phyloP scores from a whole-genome alignment of 2,797 vertebrate genomes.

The Limnodromus scolopaceus region DNA sequence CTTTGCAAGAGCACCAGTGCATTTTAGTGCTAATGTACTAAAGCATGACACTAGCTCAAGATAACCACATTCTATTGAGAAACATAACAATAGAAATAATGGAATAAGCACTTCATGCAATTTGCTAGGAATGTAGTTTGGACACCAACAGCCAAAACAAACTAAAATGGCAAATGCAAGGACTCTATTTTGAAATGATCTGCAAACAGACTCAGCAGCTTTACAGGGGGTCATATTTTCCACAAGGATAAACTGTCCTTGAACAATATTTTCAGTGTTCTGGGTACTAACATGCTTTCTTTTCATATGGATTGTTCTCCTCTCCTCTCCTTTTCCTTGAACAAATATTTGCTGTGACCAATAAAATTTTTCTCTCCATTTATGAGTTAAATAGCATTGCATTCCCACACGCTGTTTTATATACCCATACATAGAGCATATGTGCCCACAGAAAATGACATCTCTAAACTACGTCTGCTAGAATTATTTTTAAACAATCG shows the following conservation, averaged over 20 bases:
- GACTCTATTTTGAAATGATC: slow-evolving; percentile 70
- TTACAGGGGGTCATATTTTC: slow-evolving; percentile 67
- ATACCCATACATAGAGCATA: slow-evolving; percentile 16
- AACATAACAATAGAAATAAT: slow-evolving; percentile 74
- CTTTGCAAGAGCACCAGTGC: slow-evolving; percentile 17
- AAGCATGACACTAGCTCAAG: slow-evolving; percentile 60
- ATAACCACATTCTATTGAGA: slow-evolving; percentile 71
- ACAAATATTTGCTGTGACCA: slow-evolving; percentile 67
- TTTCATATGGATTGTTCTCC: slow-evolving; percentile 58
- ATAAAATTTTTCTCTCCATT: slow-evolving; percentile 60
- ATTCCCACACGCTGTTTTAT: slow-evolving; percentile 46
- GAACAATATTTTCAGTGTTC: slow-evolving; percentile 60
- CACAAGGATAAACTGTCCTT: slow-evolving; percentile 73
- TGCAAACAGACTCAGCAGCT: slow-evolving; percentile 65
- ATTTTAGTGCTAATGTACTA: slow-evolving; percentile 54
- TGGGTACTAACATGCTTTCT: slow-evolving; percentile 39
- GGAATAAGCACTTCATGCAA: slow-evolving; percentile 70
- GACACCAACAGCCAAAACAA: slow-evolving; percentile 75
- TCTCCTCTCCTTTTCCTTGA: slow-evolving; percentile 42
- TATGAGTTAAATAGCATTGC: slow-evolving; percentile 53
- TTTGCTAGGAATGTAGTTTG: slow-evolving; percentile 74
- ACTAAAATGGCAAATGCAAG: slow-evolving; percentile 73
- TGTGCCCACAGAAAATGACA: slow-evolving; percentile 50
- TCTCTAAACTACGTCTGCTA: slow-evolving; percentile 32
- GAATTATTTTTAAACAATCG: slow-evolving; percentile 60